Base-by-base conservation (phyloP, 2,113 vertebrate genomes). In the Rhinopomastus cyanomelas region DNA sequence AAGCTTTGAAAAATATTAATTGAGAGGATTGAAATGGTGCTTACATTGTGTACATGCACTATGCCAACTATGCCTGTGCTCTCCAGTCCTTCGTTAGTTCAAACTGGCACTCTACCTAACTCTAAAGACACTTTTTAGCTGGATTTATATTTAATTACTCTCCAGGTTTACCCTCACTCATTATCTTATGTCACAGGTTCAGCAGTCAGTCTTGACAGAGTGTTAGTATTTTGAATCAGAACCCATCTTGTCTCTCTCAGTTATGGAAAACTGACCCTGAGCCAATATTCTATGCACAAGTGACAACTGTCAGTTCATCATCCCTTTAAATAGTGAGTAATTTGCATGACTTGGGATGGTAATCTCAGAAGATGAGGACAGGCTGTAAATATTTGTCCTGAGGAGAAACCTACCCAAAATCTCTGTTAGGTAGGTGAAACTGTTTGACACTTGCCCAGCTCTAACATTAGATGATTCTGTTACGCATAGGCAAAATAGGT, bases 91-190 rank as follows among this genome's bases (percentile, higher is more conserved):
- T 90, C 55, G 39, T 77, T 81, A 67, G 84, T 80, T 85, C 56
- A 89, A 76, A 64, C 64, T 71, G 80, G 20, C 52, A 82, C 23
- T 87, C 52, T 78, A 12, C 92, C 62, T 78, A 65, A 25, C 82
- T 89, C 56, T 64, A 51, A 44, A 95, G 89, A 87, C 11, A 11
- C 6, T 44, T 93, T 78, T 73, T 53, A 62, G 49, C 69, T 74
- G 26, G 85, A 92, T 92, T 93, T 95, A 85, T 85, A 37, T 55
- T 89, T 94, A 93, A 80, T 89, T 94, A 66, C 75, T 84, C 55
- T 88, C 51, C 69, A 67, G 74, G 51, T 88, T 93, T 93, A 88
- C 48, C 64, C 60, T 93, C 55, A 66, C 37, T 52, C 42, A 73
- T 87, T 87, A 71, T 61, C 44, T 87, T 2, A 2, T 90, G 81